A percentile compares a stretch with the other conserved stretches of the same genome.
These are phyloP conservation scores for Oceanodroma tethys DNA, from an alignment of 2,113 vertebrate species.

Conservation along the genomic window DNA sequence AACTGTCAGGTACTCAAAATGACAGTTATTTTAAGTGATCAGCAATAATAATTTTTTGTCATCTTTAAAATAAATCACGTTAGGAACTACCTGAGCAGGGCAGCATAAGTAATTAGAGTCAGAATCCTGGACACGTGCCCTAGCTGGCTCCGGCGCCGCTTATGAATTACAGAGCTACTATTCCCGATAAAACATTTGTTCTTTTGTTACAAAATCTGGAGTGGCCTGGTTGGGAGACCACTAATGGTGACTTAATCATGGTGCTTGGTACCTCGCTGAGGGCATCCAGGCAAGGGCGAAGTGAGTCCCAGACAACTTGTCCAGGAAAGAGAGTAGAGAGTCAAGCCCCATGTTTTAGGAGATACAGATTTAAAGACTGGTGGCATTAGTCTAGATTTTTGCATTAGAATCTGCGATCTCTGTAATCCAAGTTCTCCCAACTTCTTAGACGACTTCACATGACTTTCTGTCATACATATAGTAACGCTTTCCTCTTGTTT, in stretches of 20 bases:
- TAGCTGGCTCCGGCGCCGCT: neutral
- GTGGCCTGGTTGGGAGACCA: neutral
- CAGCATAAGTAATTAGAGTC: constrained; percentile 39
- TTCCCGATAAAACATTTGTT: neutral
- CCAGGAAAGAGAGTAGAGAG: neutral
- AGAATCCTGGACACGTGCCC: neutral
- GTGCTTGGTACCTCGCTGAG: neutral
- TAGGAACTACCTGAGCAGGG: constrained; percentile 45
- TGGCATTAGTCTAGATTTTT: neutral
- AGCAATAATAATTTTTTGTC: constrained; percentile 47
- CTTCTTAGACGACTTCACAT: neutral
- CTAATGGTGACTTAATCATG: accelerated
- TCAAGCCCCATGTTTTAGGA: accelerated
- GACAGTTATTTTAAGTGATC: constrained; percentile 39
- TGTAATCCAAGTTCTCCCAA: neutral
- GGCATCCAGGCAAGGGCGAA: neutral
- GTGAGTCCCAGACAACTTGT: neutral
- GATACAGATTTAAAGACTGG: accelerated
- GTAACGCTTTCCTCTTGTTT: neutral
- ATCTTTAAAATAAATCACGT: constrained; percentile 11
- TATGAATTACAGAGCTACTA: neutral
- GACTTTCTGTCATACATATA: neutral
- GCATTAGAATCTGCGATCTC: neutral
- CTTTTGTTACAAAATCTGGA: neutral
- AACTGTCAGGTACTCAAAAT: neutral